These are phyloP conservation scores for Xenopus borealis DNA, from an alignment of 2,113 vertebrate genomes.

Conservation along the genomic window DNA sequence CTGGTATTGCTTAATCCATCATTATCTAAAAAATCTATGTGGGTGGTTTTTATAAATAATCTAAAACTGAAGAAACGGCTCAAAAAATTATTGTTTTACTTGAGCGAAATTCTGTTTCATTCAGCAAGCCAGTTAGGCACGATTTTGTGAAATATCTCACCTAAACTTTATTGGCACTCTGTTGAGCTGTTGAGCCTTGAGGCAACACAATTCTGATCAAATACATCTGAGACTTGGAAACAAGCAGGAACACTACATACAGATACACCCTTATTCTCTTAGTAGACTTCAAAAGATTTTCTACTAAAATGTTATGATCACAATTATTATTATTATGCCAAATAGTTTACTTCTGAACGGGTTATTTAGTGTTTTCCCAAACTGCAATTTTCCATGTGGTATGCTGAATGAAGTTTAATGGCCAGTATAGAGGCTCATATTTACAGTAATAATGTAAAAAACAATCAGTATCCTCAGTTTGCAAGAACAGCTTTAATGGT, in stretches of 20 bases:
- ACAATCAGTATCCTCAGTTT: too few species aligned
- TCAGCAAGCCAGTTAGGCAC: background rate
- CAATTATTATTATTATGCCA: constrained; percentile 7
- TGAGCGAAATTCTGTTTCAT: background rate
- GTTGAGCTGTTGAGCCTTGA: constrained; percentile 17
- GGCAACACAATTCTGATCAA: constrained; percentile 1
- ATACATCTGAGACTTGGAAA: constrained; percentile 30
- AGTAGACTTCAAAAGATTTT: constrained; percentile 20
- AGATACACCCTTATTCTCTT: constrained; percentile 24
- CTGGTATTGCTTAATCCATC: background rate
- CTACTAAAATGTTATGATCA: constrained; percentile 2
- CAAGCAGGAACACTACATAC: constrained; percentile 27
- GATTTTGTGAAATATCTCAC: constrained; percentile 29
- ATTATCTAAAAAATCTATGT: background rate
- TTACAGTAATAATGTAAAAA: too few species aligned
- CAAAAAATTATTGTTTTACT: background rate
- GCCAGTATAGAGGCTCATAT: background rate
- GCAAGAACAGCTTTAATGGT: too few species aligned
- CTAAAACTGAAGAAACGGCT: background rate
- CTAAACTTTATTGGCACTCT: constrained; percentile 15
- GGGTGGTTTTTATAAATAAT: background rate
- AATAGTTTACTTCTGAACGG: constrained; percentile 1
- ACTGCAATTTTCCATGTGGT: background rate
- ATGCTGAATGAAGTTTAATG: background rate
- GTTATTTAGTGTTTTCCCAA: background rate